Conservation (phyloP, 2,888 invertebrate species). For the Ommatoiulus sabulosus region DNA sequence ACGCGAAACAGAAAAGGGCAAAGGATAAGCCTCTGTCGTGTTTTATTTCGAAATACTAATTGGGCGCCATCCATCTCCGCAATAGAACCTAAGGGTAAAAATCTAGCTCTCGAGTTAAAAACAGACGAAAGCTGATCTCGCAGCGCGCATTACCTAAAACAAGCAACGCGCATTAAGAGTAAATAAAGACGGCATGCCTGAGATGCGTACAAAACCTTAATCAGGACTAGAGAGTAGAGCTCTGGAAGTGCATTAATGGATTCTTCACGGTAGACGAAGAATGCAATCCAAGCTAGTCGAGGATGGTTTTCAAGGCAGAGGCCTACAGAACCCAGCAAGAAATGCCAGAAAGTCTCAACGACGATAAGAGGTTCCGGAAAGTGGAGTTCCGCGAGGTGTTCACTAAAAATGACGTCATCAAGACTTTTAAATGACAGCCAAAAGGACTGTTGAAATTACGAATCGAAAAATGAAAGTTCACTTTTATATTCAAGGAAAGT, state of each 20-base stretch:
- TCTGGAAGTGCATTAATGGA: background rate
- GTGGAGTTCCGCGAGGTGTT: background rate
- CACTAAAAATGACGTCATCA: background rate
- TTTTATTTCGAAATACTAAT: background rate
- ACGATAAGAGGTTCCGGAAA: background rate
- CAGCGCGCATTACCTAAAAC: background rate
- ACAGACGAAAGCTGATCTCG: background rate
- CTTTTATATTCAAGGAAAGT: no score
- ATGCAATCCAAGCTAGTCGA: background rate
- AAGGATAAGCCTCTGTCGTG: background rate
- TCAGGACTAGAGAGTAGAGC: background rate
- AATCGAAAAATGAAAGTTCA: no score
- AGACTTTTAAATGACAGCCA: background rate
- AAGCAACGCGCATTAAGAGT: background rate
- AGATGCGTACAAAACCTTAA: constrained; percentile 2
- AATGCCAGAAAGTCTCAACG: background rate
- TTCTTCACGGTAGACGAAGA: background rate
- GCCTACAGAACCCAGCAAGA: background rate
- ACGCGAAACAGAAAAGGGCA: background rate
- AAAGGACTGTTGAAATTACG: background rate
- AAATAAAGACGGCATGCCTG: constrained; percentile 31
- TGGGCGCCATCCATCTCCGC: background rate
- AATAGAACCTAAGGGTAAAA: background rate
- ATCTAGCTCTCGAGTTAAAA: background rate
- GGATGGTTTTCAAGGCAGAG: background rate